Evolutionary conservation across 1,140 invertebrate genomes (phyloP).

Genomic region (Diuraphis noxia): DNA sequence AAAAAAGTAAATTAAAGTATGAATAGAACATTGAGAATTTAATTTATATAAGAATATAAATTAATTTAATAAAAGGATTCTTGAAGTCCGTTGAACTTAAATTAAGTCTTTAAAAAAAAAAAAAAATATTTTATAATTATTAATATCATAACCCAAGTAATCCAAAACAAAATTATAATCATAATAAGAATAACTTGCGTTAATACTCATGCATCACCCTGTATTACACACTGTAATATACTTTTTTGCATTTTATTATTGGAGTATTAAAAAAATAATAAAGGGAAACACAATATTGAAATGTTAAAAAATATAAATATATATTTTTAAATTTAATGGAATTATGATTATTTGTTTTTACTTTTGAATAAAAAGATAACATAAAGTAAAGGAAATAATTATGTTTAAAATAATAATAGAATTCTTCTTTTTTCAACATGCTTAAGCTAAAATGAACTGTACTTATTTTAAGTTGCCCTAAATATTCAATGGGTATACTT

Average conservation of each 20-base stretch:
- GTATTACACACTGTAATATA: constrained; percentile 9
- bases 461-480: constrained; percentile 37
- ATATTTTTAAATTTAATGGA: constrained; percentile 38
- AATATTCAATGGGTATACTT: constrained; percentile 11
- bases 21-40: neutral
- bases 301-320: neutral
- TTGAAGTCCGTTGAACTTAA: neutral
- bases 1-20: constrained; percentile 18
- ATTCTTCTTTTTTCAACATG: constrained; percentile 38
- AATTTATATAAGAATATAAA: neutral
- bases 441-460: constrained; percentile 35
- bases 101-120: neutral
- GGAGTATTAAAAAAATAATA: constrained; percentile 2
- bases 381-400: constrained; percentile 20
- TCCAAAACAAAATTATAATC: constrained; percentile 9
- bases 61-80: neutral
- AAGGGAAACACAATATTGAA: constrained; percentile 8
- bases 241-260: neutral
- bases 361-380: constrained; percentile 11
- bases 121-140: neutral
- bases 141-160: neutral
- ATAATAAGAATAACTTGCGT: constrained; percentile 7
- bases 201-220: constrained; percentile 29
- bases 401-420: constrained; percentile 19
- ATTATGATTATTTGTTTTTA: constrained; percentile 31